Percentiles rank a stretch among this genome's conserved stretches.
Conservation (phyloP, 2,797 vertebrate species). For the Gouania willdenowi region DNA sequence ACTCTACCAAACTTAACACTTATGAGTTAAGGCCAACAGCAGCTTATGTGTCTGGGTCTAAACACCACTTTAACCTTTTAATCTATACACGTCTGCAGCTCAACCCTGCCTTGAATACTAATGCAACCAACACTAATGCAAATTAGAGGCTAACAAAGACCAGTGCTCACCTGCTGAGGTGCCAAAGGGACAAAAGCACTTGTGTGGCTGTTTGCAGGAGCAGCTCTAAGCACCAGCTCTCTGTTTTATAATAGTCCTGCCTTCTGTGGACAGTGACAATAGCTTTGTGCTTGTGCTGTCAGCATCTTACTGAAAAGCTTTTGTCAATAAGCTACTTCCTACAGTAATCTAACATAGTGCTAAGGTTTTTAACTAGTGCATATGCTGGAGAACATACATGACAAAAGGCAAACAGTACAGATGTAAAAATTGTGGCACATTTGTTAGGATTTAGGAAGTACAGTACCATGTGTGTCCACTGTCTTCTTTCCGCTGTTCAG, state of each 20-base stretch:
- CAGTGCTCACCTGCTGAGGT: conserved; percentile 43
- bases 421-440: conserved; percentile 4
- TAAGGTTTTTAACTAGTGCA: conserved; percentile 21
- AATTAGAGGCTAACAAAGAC: conserved; percentile 64
- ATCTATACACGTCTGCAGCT: conserved; percentile 52
- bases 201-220: conserved; percentile 37
- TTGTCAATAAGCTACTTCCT: conserved; percentile 50
- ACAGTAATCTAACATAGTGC: conserved; percentile 34
- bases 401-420: conserved; percentile 6
- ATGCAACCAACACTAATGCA: conserved; percentile 65
- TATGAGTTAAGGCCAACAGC: conserved; percentile 39
- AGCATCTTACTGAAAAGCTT: conserved; percentile 52
- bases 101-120: conserved; percentile 67
- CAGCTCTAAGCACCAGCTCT: conserved; percentile 6
- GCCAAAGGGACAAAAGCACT: conserved; percentile 57
- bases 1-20: too few relatives aligned
- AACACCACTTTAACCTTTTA: conserved; percentile 66
- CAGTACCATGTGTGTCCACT: conserved; percentile 65
- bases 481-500: conserved; percentile 60
- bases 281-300: conserved; percentile 48
- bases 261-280: conserved; percentile 58
- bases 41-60: conserved; percentile 52
- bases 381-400: conserved; percentile 20
- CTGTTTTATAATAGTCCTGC: conserved; percentile 18
- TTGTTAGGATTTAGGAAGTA: conserved; percentile 10